Base-by-base conservation (phyloP, 53 echinoderm and acorn worm genomes). In the Stichopus horrens region DNA sequence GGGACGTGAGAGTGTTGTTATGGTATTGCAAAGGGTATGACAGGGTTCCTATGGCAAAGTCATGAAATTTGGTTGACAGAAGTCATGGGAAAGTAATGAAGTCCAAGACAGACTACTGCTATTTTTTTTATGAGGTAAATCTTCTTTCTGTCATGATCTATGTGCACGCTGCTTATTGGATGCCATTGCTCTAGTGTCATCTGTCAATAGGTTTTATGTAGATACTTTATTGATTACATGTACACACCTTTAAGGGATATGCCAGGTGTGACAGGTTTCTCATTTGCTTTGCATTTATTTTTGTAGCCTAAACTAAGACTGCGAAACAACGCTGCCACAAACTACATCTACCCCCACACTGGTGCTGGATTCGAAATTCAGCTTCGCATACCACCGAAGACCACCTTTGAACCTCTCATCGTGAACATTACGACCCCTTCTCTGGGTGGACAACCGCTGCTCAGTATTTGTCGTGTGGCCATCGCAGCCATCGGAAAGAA, bases 401-500 rank as follows among this genome's bases (percentile, higher is more conserved):
- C 96, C 53, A 95, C 96, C 8, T 93, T 90, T 57, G 76, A 73
- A 9, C 95, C 93, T 10, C 83, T 96, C 20, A 87, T 52, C 14
- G 60, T 96, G 18, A 91, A 92, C 91, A 93, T 96, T 73, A 93
- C 86, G 14, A 89, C 92, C 10, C 93, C 91, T 7, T 88, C 82
- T 65, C 91, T 86, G 7, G 20, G 60, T 11, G 76, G 54, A 68
- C 66, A 79, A 54, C 93, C 95, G 5, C 87, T 96, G 57, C 88
- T 96, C 37, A 93, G 93, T 79, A 89, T 96, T 90, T 95, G 95
- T 68, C 83, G 92, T 1, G 92, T 92, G 22, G 88, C 90, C 65
- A 65, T 94, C 68, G 63, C 86, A 57, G 54, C 80, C 52, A 90
- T 96, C 60, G 92, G 96, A 10, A 81, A 85, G 7, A 81, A 88